Evolutionary conservation across 1,140 invertebrate genomes (phyloP).

Genomic region (Elysia chlorotica): DNA sequence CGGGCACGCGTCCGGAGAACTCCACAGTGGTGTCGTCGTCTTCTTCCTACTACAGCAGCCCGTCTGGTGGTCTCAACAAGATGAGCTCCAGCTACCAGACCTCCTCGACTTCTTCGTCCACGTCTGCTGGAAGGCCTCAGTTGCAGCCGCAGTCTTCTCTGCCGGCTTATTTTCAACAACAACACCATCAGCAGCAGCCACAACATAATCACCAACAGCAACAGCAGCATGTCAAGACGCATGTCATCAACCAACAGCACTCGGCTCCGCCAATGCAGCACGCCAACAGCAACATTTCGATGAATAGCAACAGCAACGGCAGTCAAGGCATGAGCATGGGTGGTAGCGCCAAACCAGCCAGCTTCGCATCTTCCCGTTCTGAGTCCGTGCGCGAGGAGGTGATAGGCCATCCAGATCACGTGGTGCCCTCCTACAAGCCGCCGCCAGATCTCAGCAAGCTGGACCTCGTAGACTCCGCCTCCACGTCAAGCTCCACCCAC

Average conservation of each 20-base stretch:
- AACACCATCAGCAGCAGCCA: slow-evolving; percentile 21
- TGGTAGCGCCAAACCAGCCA: not conserved
- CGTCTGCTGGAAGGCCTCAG: slow-evolving; percentile 25
- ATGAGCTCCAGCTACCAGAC: slow-evolving; percentile 12
- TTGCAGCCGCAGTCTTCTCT: slow-evolving; percentile 7
- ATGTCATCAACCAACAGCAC: not conserved
- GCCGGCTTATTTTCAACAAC: slow-evolving; percentile 14
- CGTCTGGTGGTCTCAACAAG: not conserved
- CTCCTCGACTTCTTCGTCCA: slow-evolving; percentile 22
- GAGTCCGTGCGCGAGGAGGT: not conserved
- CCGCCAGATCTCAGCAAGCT: slow-evolving; percentile 12
- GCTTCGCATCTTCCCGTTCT: not conserved
- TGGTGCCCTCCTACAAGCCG: slow-evolving; percentile 12
- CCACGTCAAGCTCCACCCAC: no score
- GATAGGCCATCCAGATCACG: slow-evolving; percentile 6
- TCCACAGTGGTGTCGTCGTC: slow-evolving; percentile 33
- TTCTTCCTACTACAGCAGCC: slow-evolving; percentile 15
- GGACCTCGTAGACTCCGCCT: slow-evolving; percentile 1
- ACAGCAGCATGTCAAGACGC: not conserved
- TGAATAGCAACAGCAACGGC: not conserved
- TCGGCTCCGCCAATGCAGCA: not conserved
- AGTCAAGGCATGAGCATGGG: not conserved
- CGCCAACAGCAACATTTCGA: not conserved
- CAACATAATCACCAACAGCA: slow-evolving; percentile 13
- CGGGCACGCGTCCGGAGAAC: no score